These are phyloP conservation scores for Antheraea yamamai DNA, from an alignment of 2,888 invertebrate genomes.

Conservation along the genomic window DNA sequence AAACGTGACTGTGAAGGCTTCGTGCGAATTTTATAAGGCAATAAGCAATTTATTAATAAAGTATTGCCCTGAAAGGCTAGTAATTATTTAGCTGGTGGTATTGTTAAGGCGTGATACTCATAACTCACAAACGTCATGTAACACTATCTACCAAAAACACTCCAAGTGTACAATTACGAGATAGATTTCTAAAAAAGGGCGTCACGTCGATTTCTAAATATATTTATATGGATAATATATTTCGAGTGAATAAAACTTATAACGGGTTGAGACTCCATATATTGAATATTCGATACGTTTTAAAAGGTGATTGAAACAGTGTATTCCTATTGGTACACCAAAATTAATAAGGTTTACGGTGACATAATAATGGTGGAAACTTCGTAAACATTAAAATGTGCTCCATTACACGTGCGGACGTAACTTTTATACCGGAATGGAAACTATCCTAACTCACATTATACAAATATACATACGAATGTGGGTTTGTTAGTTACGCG, in stretches of 20 bases:
- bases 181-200: background rate
- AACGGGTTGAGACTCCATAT: background rate
- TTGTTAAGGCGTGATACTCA: background rate
- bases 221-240: background rate
- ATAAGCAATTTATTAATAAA: background rate
- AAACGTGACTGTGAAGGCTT: background rate
- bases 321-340: too few species aligned
- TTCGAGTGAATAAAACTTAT: background rate
- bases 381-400: background rate
- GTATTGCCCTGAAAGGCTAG: background rate
- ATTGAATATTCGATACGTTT: background rate
- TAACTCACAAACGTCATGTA: background rate
- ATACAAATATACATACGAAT: too few species aligned
- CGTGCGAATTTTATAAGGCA: background rate
- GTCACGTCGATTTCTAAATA: background rate
- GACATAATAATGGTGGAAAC: background rate
- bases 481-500: too few species aligned
- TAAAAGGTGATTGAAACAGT: background rate
- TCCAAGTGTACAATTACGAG: background rate
- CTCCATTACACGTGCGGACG: background rate
- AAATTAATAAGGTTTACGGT: too few species aligned
- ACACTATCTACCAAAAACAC: background rate
- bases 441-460: too few species aligned
- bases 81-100: background rate
- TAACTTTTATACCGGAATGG: too few species aligned